Evolutionary conservation across 2,113 vertebrate genomes (phyloP).

Genomic region (Corythornis vintsioides): DNA sequence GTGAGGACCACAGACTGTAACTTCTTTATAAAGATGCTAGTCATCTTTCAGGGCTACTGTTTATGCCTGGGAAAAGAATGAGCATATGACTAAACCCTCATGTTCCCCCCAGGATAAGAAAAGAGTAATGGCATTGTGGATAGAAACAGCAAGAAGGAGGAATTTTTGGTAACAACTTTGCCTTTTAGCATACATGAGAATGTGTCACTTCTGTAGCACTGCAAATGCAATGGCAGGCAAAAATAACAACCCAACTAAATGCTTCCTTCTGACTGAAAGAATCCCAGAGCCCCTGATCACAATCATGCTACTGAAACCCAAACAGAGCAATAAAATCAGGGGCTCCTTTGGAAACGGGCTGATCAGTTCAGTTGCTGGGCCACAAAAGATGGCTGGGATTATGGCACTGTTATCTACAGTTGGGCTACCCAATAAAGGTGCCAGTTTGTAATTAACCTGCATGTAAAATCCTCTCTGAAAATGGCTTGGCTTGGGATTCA

Average conservation of each 20-base stretch:
- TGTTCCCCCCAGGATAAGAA: not conserved
- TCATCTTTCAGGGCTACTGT: constrained; percentile 33
- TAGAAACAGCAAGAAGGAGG: not conserved
- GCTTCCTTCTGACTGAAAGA: not conserved
- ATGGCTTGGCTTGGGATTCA: not conserved
- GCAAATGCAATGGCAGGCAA: not conserved
- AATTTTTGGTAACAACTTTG: constrained; percentile 24
- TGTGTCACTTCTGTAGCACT: not conserved
- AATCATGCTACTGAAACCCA: not conserved
- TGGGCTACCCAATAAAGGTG: not conserved
- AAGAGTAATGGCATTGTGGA: constrained; percentile 16
- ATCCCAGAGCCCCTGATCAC: not conserved
- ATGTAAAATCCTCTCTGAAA: not conserved
- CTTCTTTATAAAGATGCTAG: constrained; percentile 32
- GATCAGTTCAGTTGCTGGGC: not conserved
- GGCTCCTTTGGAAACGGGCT: not conserved
- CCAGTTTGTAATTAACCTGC: not conserved
- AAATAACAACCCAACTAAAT: not conserved
- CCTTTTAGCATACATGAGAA: not conserved
- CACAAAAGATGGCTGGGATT: not conserved
- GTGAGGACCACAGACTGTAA: not conserved
- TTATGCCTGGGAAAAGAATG: not conserved
- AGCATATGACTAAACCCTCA: constrained; percentile 33
- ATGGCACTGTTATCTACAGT: not conserved
- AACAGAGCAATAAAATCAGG: not conserved